Evolutionary conservation across 2,888 invertebrate genomes (phyloP), one percentile per base, ranked within the genome.

Genomic region (Euspilapteryx auroguttella): DNA sequence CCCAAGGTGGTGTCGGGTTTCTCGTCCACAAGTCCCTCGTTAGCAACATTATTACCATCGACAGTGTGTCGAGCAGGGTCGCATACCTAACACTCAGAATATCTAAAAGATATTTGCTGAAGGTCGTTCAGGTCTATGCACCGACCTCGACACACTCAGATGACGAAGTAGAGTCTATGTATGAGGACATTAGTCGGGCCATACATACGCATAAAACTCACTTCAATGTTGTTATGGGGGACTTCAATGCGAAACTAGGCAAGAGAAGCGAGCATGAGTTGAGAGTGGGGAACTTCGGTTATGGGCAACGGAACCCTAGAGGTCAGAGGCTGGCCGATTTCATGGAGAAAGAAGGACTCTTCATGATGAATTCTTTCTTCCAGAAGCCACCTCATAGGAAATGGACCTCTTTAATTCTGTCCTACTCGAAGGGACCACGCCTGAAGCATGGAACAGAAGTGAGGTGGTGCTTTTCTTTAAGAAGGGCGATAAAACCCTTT

Each of bases 1-100:
- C 34, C 29, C 34, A 37, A 15, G 33, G 34, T 34, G 36, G 33
- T 28, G 33, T 34, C 11, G 33, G 33, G 25, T 36, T 38, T 31
- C 8, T 36, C 17, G 32, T 35, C 30, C 28, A 31, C 28, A 34
- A 32, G 21, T 28, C 33, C 25, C 32, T 35, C n/a, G n/a, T n/a
- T n/a, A n/a, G n/a, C 20, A 20, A 9, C 9, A 9, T 20, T 6
- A 9, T 20, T 6, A 20, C 6, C 7, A 20, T 20, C 20, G 20
- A 20, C 23, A 23, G 23, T 23, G 23, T 23, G 23, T 23, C 23
- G n/a, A 11, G 7, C 5, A 23, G 23, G 11, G 23, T 23, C 7
- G 23, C 23, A 6, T 23, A 8, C 6, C 5, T 20, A 6, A 8
- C 9, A 6, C 20, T 20, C 9, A 20, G 9, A 8, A 6, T 20